Conservation (phyloP, 2,113 vertebrate species). For the Sarotherodon lohbergeri region DNA sequence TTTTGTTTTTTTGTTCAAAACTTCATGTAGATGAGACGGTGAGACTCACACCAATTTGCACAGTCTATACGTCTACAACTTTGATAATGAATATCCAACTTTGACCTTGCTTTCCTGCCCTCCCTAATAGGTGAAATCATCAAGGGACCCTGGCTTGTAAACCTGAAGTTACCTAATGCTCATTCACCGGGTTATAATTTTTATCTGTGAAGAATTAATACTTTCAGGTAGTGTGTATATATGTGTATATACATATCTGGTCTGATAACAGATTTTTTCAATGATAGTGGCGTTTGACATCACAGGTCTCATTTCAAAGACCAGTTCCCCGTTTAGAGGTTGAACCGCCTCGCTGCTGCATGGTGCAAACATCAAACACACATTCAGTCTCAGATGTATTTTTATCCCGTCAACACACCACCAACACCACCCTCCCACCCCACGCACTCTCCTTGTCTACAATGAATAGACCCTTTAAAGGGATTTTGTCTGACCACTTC, state of each 20-base stretch:
- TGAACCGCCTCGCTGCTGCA: background rate
- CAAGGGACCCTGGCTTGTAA: background rate
- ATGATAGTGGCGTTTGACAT: slow-evolving; percentile 28
- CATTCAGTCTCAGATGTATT: slow-evolving; percentile 46
- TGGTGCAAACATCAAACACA: slow-evolving; percentile 45
- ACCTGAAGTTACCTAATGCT: background rate
- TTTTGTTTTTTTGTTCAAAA: background rate
- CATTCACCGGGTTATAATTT: fast-evolving
- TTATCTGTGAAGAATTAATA: fast-evolving
- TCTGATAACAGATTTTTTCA: background rate
- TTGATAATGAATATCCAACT: slow-evolving; percentile 17
- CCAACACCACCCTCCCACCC: background rate
- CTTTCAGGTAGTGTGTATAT: background rate
- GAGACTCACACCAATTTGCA: slow-evolving; percentile 10
- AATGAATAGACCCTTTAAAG: slow-evolving; percentile 32
- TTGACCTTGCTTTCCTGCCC: background rate
- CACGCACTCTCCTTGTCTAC: background rate
- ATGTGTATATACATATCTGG: background rate
- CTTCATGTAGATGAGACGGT: background rate
- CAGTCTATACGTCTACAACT: background rate
- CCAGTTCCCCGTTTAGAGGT: background rate
- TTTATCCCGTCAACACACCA: background rate
- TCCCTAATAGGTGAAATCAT: slow-evolving; percentile 20
- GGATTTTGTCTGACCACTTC: slow-evolving; percentile 44
- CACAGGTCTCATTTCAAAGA: slow-evolving; percentile 42